Evolutionary conservation across 2,113 vertebrate genomes (phyloP), one percentile per base, ranked within the genome.

Genomic region (Mobula hypostoma): DNA sequence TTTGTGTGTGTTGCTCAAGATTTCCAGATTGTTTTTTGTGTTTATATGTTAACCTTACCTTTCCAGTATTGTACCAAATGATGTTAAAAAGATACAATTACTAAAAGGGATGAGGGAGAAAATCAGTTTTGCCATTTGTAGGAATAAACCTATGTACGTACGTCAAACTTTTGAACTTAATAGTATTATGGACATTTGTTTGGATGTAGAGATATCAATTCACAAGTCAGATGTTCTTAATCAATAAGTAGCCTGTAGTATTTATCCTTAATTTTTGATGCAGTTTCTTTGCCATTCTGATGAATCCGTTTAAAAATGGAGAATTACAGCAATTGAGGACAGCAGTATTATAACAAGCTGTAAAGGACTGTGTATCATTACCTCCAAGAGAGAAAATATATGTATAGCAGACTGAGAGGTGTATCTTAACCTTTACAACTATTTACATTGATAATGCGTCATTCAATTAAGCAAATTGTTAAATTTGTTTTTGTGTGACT

Each of bases 381-480:
- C 56, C 24, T 63, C 58, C 27, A 61, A 58, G 83, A 87, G 56
- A 87, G 9, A 7, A 87, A 48, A 15, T 21, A 14, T 29, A 14
- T 63, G 0, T 87, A 2, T 29, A 9, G 83, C 83, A 61, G 61
- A 63, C 58, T 87, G 58, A 87, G 56, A 87, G 83, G 56, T 61
- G 83, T 15, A 87, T 14, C 83, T 87, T 87, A 12, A 24, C 29
- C 56, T 87, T 87, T 12, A 61, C 21, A 87, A 61, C 83, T 87
- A 58, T 87, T 87, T 87, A 87, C 29, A 27, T 63, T 58, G 58
- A 48, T 61, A 61, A 87, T 87, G 56, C 56, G 61, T 63, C 56
- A 24, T 61, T 85, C 48, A 85, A 85, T 85, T 58, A 85, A 85
- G 82, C 82, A 85, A 85, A 7, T 85, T 48, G 56, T 58, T 58